Evolutionary conservation across 2,888 invertebrate genomes (phyloP).

Genomic region (Trypoxylon attenuatum): DNA sequence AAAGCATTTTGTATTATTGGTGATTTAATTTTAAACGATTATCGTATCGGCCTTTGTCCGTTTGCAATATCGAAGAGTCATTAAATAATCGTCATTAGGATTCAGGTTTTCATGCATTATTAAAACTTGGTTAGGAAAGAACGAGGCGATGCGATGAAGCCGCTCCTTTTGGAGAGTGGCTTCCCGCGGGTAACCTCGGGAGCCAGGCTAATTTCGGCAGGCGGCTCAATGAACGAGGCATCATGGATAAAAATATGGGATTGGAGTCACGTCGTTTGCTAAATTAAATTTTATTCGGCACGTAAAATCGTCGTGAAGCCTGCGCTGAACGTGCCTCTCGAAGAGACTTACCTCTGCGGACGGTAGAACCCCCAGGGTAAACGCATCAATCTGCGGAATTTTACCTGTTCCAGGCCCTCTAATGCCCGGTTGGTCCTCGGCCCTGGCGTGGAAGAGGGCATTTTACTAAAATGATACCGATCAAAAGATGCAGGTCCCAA

Average conservation of each 20-base stretch:
- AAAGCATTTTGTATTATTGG: too few species aligned
- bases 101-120: not conserved
- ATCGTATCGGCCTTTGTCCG: too few species aligned
- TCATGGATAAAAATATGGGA: slow-evolving; percentile 28
- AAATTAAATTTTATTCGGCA: slow-evolving; percentile 48
- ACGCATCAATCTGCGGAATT: slow-evolving; percentile 42
- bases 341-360: not conserved
- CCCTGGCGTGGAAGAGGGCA: slow-evolving; percentile 19
- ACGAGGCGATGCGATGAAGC: too few species aligned
- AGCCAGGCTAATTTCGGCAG: not conserved
- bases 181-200: too few species aligned
- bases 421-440: slow-evolving; percentile 24
- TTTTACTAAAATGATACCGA: not conserved
- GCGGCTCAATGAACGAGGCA: slow-evolving; percentile 19
- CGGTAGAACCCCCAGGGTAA: slow-evolving; percentile 8
- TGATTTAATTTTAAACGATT: too few species aligned
- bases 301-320: slow-evolving; percentile 26
- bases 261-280: slow-evolving; percentile 38
- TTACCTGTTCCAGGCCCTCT: slow-evolving; percentile 42
- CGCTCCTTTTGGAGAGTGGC: too few species aligned
- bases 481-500: too few species aligned
- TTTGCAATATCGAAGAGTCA: too few species aligned
- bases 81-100: not conserved
- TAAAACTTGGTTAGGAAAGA: too few species aligned
- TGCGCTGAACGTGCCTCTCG: slow-evolving; percentile 3